Base-by-base conservation (phyloP, 2,113 vertebrate genomes). In the Syngnathoides biaculeatus region DNA sequence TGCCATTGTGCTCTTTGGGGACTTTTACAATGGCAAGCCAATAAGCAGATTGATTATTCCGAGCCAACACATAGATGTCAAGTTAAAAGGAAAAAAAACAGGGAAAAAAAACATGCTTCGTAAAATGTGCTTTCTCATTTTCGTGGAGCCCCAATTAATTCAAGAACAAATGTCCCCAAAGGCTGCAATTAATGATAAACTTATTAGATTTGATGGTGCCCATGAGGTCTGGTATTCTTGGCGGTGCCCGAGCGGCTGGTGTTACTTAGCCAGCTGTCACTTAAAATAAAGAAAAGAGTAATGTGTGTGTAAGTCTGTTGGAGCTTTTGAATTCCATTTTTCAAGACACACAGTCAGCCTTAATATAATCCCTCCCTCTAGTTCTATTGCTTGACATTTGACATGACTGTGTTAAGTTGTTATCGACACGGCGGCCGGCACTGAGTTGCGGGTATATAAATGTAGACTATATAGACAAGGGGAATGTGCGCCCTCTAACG, bases 141-240 rank as follows among this genome's bases (percentile, higher is more conserved):
- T 82, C 79, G 56, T 76, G 78, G 69, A 72, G 72, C 79, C 70
- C 72, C 89, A 89, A 90, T 92, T 92, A 89, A 91, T 90, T 92
- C 79, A 90, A 87, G 86, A 91, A 76, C 79, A 87, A 88, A 84
- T 48, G 86, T 91, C 90, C 89, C 92, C 81, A 80, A 83, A 83
- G 89, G 88, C 85, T 87, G 78, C 79, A 90, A 90, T 92, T 92
- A 91, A 92, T 86, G 86, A 89, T 90, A 90, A 90, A 90, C 77
- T 81, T 91, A 89, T 92, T 89, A 91, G 87, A 90, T 74, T 63
- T 86, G 84, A 91, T 87, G 86, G 75, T 82, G 73, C 90, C 88
- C 86, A 74, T 79, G 87, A 90, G 91, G 87, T 86, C 85, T 86
- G 78, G 81, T 84, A 86, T 82, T 86, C 79, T 77, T 82, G 74